Base-by-base conservation (phyloP, 2,888 invertebrate species). In the Thereva nobilitata region DNA sequence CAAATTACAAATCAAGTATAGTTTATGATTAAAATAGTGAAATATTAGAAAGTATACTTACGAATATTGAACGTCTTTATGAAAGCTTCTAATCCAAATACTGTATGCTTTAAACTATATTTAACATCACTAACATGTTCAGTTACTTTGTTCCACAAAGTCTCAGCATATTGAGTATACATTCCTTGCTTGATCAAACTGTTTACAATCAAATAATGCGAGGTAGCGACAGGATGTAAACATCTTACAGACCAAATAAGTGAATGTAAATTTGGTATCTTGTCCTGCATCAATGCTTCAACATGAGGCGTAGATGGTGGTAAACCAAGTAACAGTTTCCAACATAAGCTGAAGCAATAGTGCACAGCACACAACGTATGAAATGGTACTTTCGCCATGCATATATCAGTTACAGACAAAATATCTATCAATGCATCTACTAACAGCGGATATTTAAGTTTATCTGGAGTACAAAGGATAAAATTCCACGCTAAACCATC, bases 401-500 rank as follows among this genome's bases (percentile, higher is more conserved):
- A 85, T 67, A 92, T 87, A 73, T 92, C 89, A 2, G 93, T 89
- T 0, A 94, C 87, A 75, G 90, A 89, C 53, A 96, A 81, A 71
- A 97, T 87, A 71, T 91, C 88, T 37, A 95, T 88, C 4, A 95
- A 81, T 0, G 95, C 92, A 76, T 95, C 93, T 70, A 97, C 86
- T 5, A 97, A 82, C 50, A 92, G 79, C 0, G 92, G 90, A 82
- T 97, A 97, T 75, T 93, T 91, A 61, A 96, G 83, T 80, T 93
- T 93, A 77, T 97, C 96, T 0, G 93, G 91, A 1, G 94, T 95
- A 59, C 95, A 95, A 69, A 97, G 84, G 67, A 97, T 90, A 77
- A 97, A 97, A 83, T 95, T 97, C 82, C 94, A 93, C 2, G 96
- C 96, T 64, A 93, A 79, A 3, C 93, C 93, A 82, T 97, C 97